Base-by-base conservation (phyloP, 2,797 vertebrate genomes). In the Tamandua tetradactyla region DNA sequence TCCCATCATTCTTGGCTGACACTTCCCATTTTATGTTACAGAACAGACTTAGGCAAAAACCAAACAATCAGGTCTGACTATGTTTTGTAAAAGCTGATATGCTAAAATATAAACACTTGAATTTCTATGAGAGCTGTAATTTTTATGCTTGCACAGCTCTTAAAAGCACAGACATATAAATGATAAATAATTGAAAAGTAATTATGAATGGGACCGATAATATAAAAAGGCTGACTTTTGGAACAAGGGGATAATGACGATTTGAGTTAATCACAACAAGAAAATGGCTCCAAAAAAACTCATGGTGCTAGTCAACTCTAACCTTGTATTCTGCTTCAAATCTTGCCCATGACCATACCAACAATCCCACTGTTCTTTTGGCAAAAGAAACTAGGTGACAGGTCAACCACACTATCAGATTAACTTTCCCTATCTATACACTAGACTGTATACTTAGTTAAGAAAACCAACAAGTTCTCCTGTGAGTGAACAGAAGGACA, bases 41-140 rank as follows among this genome's bases (percentile, higher is more conserved):
- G 40, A 94, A 79, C 44, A 37, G 23, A 57, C 72, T 76, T 74
- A 89, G 32, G 22, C 20, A 44, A 78, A 59, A 59, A 55, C 42
- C 42, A 90, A 75, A 76, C 13, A 80, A 40, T 55, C 37, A 32
- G 23, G 75, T 93, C 25, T 82, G 14, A 83, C 69, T 79, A 93
- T 22, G 87, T 82, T 42, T 81, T 84, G 61, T 78, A 84, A 71
- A 92, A 87, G 44, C 47, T 55, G 94, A 37, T 59, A 90, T 25
- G 40, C 27, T 69, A 83, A 61, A 42, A 75, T 57, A 88, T n/a
- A 81, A 22, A 69, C 20, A 69, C 10, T 2, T 71, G 64, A 25
- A 71, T 71, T 71, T 71, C 37, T 71, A 71, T 25, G 40, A 76
- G 47, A 75, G 25, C 4, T 49, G 0, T 83, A 20, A 25, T 42